Base-by-base conservation (phyloP, 1,140 invertebrate species). In the Dreissena polymorpha region DNA sequence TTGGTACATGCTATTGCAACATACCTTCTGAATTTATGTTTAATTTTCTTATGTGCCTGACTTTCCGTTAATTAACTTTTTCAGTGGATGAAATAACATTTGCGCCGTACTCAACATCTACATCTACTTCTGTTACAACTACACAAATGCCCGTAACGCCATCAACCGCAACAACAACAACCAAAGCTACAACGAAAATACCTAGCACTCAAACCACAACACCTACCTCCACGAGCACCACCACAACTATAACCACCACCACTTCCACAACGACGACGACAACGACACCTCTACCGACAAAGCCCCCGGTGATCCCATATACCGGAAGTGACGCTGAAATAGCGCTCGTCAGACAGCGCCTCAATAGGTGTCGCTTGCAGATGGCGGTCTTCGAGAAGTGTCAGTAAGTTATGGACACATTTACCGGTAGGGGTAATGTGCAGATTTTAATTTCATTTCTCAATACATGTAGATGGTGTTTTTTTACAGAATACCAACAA, bases 231-330 rank as follows among this genome's bases (percentile, higher is more conserved):
- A 71, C 77, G n/a, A 72, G 53, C 13, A 18, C 78, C 7, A 80
- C 78, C 10, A 80, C 78, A 0, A 80, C 78, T 6, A 72, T 68
- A 0, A 64, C 78, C 10, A 80, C 77, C 0, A 70, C 77, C 21
- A 71, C 77, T 10, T 39, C 78, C 2, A 80, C 78, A 6, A 80
- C 78, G 0, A 80, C 78, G 23, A 80, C 78, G 21, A 80, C 78
- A 16, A 72, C 78, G 27, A 72, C 69, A 13, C 68, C 78, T 25
- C 12, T 68, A 23, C 68, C 78, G 51, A 80, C 78, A 18, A 60
- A 57, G 53, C 67, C 78, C 21, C 78, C 78, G 57, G 78, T 80
- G 1, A 21, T 23, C 49, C 18, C 49, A 0, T 80, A 63, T 39
- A 18, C 55, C 21, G 78, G 78, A 63, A 80, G 67, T 64, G 18